Conservation (phyloP, 64 coral and sea anemone species). For the Porites lutea region DNA sequence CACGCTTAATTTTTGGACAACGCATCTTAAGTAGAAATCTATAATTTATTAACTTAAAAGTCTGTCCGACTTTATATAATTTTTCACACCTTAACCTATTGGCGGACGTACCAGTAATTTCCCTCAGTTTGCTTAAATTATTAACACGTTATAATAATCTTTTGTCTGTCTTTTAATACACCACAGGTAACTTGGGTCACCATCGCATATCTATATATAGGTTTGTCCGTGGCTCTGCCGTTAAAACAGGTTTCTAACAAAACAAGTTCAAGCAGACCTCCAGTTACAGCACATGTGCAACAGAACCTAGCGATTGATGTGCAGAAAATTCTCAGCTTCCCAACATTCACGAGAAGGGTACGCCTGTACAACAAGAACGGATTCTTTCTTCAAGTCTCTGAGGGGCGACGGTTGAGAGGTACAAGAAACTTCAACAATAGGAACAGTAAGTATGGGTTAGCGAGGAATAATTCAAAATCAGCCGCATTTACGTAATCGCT, state of each 20-base stretch:
- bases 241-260: background rate
- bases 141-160: conserved; percentile 23
- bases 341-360: conserved; percentile 12
- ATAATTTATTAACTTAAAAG: no score
- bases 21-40: background rate
- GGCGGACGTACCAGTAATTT: background rate
- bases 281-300: background rate
- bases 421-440: background rate
- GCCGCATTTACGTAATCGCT: background rate
- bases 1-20: background rate
- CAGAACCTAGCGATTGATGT: background rate
- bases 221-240: conserved; percentile 1
- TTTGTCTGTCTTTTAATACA: background rate
- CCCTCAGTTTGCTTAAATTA: conserved; percentile 25
- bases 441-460: conserved; percentile 9
- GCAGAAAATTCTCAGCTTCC: conserved; percentile 1
- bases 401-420: background rate
- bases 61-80: no score
- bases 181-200: conserved; percentile 19
- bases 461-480: background rate
- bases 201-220: conserved; percentile 5
- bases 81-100: no score
- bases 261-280: background rate
- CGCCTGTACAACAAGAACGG: conserved; percentile 39
- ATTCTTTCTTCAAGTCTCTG: conserved; percentile 23